Evolutionary conservation across 2,888 invertebrate species (phyloP), one percentile per base, ranked within the genome.

Genomic region (Taphrorychus bicolor): DNA sequence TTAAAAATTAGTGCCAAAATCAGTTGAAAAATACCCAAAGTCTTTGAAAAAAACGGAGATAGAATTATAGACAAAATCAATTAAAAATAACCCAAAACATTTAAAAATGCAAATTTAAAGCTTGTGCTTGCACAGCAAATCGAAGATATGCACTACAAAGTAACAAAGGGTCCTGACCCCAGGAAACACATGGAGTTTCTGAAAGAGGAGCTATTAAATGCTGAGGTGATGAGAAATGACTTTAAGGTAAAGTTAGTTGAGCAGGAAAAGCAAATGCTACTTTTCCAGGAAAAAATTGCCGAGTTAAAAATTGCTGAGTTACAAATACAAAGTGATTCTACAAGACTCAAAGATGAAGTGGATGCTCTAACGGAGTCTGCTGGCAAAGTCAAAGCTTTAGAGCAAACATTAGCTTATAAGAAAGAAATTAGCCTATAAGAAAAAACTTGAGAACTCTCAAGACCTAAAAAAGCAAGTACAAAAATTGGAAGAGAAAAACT

Each of bases 361-460:
- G 98, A 98, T 82, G 92, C 96, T 11, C 81, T 97, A 3, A 86
- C 93, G 0, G 95, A 97, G 81, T 93, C 94, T 0, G 94, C 94
- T 16, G 95, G 95, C 67, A 95, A 95, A 83, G 92, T 92, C 45
- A 86, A 89, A 59, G 90, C 93, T 54, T 89, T 94, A 73, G 97
- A 98, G 82, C 87, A 91, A 0, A 90, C 93, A 11, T 88, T 97
- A 61, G 91, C 92, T n/a, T n/a, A n/a, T n/a, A n/a, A n/a, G n/a
- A n/a, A n/a, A n/a, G n/a, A n/a, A n/a, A n/a, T n/a, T n/a, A 23
- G 92, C 93, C 0, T 97, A 95, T 80, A 97, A 97, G 82, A 97
- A 96, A 80, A 92, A 95, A 81, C 86, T 98, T 82, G 97, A 98
- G 82, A 97, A 97, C 76, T 89, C 94, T 77, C 92, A 93, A 59